phyloP scores from a whole-genome alignment of 92 coral and sea anemone genomes.

The Pocillopora grandis region DNA sequence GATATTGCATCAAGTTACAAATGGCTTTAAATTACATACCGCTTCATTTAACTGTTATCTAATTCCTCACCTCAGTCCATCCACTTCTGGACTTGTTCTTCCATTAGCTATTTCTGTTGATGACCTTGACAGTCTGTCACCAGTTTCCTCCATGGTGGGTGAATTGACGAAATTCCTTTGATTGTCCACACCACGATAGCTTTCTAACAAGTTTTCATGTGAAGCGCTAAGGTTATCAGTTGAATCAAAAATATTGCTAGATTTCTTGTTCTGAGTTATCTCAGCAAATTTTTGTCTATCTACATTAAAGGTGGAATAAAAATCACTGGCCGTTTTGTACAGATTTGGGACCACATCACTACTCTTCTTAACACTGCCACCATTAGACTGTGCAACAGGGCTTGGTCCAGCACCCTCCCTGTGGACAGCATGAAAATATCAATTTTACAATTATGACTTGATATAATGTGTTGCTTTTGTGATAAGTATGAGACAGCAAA shows the following conservation, averaged over 20 bases:
- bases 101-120: constrained; percentile 76
- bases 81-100: constrained; percentile 65
- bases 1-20: no score
- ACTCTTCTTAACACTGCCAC: constrained; percentile 11
- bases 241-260: constrained; percentile 20
- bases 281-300: constrained; percentile 63
- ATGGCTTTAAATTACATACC: background rate
- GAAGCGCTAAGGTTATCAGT: constrained; percentile 78
- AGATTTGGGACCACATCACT: constrained; percentile 61
- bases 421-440: background rate
- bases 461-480: background rate
- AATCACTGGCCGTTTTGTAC: constrained; percentile 74
- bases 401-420: constrained; percentile 20
- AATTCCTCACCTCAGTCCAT: constrained; percentile 70
- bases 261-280: constrained; percentile 40
- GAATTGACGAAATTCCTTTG: constrained; percentile 2
- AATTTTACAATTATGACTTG: background rate
- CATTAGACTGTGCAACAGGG: constrained; percentile 25
- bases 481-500: background rate
- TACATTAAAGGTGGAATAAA: constrained; percentile 77
- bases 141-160: constrained; percentile 14
- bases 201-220: constrained; percentile 75
- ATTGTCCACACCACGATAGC: constrained; percentile 54
- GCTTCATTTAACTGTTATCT: background rate
- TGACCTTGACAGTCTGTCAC: constrained; percentile 61